Conservation (phyloP, 2,113 vertebrate species). For the Mesitornis unicolor region DNA sequence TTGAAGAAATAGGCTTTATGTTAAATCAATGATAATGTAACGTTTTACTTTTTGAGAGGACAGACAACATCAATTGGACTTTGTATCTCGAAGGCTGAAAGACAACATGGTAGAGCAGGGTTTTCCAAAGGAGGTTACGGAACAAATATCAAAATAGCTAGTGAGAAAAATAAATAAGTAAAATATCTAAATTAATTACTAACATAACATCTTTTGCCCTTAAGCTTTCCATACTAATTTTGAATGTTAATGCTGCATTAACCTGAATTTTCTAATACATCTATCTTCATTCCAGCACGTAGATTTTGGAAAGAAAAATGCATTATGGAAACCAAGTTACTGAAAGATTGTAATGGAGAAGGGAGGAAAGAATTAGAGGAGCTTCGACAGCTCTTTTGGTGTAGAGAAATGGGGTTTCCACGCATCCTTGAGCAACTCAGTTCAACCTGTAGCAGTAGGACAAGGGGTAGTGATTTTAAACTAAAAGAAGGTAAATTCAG, state of each 20-base stretch:
- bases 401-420: not conserved
- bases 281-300: not conserved
- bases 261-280: not conserved
- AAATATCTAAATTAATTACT: not conserved
- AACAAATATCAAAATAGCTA: not conserved
- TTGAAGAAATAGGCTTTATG: not conserved
- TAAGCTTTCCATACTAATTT: not conserved
- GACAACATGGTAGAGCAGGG: not conserved
- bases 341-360: not conserved
- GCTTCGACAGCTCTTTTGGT: accelerated
- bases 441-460: not conserved
- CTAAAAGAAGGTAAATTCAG: not conserved
- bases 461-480: not conserved
- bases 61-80: not conserved
- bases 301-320: not conserved
- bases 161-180: not conserved
- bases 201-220: not conserved
- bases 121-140: not conserved
- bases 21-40: not conserved
- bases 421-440: not conserved
- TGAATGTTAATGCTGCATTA: not conserved
- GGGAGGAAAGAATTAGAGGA: not conserved
- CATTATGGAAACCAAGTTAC: not conserved
- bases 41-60: not conserved
- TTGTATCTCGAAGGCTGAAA: not conserved